Conservation (phyloP, 2,888 invertebrate species). For the Pachliopta kotzebuea region DNA sequence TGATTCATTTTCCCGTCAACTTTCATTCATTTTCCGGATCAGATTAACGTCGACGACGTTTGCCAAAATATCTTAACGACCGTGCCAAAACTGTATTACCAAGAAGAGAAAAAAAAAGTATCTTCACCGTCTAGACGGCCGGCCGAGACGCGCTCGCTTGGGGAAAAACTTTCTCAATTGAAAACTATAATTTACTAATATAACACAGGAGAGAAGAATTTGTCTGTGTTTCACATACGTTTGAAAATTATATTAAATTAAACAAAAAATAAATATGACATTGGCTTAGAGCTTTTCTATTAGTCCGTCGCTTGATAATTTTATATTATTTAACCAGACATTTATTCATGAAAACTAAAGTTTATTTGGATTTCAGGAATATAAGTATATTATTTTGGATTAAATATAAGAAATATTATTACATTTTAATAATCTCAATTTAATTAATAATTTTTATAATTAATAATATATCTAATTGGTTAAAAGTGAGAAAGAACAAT, state of each 20-base stretch:
- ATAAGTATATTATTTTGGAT: too few species aligned
- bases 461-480: too few species aligned
- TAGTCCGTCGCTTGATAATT: too few species aligned
- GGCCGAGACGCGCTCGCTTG: constrained; percentile 63
- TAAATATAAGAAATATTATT: too few species aligned
- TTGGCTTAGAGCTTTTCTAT: too few species aligned
- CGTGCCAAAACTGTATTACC: constrained; percentile 75
- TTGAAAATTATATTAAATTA: background rate
- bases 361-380: too few species aligned
- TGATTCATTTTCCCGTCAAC: constrained; percentile 63
- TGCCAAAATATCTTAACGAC: constrained; percentile 70
- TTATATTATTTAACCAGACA: too few species aligned
- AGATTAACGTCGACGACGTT: constrained; percentile 64
- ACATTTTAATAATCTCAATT: too few species aligned
- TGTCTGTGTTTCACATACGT: background rate
- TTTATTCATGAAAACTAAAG: too few species aligned
- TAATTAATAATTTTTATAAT: too few species aligned
- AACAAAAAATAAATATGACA: too few species aligned
- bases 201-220: background rate
- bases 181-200: constrained; percentile 9
- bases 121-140: constrained; percentile 67
- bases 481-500: too few species aligned
- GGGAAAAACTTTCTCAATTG: constrained; percentile 43
- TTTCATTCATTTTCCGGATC: constrained; percentile 75
- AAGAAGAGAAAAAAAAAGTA: constrained; percentile 64